A percentile compares a stretch with the other conserved stretches of the same genome.
Evolutionary conservation across 2,113 vertebrate species (phyloP).

Genomic region (Leptodactylus fuscus): DNA sequence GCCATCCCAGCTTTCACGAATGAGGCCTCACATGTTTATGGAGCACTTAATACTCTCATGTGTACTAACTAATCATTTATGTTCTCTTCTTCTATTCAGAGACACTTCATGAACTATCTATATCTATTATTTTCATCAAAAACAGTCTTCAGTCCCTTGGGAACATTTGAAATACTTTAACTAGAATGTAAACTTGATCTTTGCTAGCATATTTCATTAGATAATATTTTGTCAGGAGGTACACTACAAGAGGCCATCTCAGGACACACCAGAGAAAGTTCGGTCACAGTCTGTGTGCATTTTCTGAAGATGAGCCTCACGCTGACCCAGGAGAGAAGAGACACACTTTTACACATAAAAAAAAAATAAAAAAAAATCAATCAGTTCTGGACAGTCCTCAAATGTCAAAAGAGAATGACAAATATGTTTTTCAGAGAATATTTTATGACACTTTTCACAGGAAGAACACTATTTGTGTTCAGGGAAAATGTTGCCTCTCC

Average conservation of each 20-base stretch:
- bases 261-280: constrained; percentile 45
- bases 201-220: constrained; percentile 47
- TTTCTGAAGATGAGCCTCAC: constrained; percentile 35
- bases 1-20: not conserved
- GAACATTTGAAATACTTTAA: constrained; percentile 32
- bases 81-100: not conserved
- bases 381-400: constrained; percentile 43
- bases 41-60: not conserved
- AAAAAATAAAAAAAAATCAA: constrained; percentile 27
- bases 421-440: constrained; percentile 57
- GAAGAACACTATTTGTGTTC: constrained; percentile 17
- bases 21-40: not conserved
- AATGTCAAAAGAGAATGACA: constrained; percentile 49
- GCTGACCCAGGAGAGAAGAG: constrained; percentile 29
- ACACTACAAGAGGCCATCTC: constrained; percentile 43
- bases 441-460: constrained; percentile 42
- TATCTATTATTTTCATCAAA: constrained; percentile 24
- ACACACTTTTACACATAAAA: constrained; percentile 20
- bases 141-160: constrained; percentile 13
- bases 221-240: constrained; percentile 44
- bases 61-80: not conserved
- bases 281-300: constrained; percentile 15
- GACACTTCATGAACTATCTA: not conserved
- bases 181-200: constrained; percentile 29
- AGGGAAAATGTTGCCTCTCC: constrained; percentile 37